phyloP scores from a whole-genome alignment of 2,113 vertebrate species.

The Rana temporaria region DNA sequence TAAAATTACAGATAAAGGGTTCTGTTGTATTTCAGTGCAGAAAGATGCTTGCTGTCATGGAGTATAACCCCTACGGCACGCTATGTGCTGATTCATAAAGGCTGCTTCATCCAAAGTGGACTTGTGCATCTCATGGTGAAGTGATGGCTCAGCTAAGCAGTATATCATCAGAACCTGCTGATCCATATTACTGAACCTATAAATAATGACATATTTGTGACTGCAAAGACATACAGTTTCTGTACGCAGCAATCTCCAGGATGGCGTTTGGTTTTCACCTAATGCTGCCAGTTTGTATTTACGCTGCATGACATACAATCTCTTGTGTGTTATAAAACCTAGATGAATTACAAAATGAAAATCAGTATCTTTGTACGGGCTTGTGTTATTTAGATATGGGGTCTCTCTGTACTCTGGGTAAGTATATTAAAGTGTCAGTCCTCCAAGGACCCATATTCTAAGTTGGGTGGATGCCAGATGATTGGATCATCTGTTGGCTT shows the following conservation, averaged over 20 bases:
- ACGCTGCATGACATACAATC: too few species aligned
- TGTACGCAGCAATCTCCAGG: background rate
- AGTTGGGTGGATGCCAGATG: too few species aligned
- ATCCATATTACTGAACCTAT: constrained; percentile 47
- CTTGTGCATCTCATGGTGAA: constrained; percentile 32
- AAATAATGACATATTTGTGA: constrained; percentile 27
- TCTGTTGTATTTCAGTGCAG: too few species aligned
- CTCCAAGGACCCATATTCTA: too few species aligned
- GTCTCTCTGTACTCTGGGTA: too few species aligned
- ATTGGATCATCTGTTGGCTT: too few species aligned
- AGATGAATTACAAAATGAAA: too few species aligned
- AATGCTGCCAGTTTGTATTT: background rate
- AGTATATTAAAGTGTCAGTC: too few species aligned
- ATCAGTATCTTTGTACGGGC: too few species aligned
- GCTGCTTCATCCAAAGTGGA: constrained; percentile 38
- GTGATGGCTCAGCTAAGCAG: constrained; percentile 28
- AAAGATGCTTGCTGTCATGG: background rate
- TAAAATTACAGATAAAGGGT: too few species aligned
- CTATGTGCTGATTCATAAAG: constrained; percentile 35
- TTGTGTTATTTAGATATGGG: too few species aligned
- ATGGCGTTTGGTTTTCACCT: background rate
- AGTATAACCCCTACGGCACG: background rate
- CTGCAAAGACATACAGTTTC: background rate
- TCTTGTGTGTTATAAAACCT: too few species aligned
- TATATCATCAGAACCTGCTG: constrained; percentile 37